Evolutionary conservation across 2,113 vertebrate species (phyloP).

Genomic region (Caracal caracal): DNA sequence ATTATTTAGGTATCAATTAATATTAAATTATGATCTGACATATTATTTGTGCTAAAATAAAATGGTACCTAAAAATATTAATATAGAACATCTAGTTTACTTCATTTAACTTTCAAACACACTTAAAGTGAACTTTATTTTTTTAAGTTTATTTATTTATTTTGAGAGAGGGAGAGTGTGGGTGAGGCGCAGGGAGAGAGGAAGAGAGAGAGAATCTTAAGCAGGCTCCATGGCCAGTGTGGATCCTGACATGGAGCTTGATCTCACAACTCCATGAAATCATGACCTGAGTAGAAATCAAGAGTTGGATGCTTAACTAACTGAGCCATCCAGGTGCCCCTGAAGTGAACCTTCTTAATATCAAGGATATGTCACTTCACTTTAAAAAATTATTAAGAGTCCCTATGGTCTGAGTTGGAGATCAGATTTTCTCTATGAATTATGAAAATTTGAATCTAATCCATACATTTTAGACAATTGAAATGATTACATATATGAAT

Average conservation of each 20-base stretch:
- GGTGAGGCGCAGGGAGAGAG: background rate
- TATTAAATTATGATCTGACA: background rate
- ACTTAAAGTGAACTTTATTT: background rate
- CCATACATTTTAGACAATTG: background rate
- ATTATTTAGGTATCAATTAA: background rate
- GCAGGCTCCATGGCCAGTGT: background rate
- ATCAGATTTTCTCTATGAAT: background rate
- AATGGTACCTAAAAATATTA: background rate
- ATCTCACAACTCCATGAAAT: background rate
- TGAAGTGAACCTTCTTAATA: background rate
- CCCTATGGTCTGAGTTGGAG: background rate
- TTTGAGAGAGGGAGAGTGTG: background rate
- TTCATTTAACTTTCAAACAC: background rate
- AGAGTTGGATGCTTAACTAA: background rate
- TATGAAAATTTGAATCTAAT: slow-evolving; percentile 8
- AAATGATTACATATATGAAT: background rate
- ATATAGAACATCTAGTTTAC: background rate
- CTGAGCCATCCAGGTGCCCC: background rate
- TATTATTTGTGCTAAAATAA: slow-evolving; percentile 1
- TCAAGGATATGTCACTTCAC: background rate
- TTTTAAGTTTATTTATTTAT: background rate
- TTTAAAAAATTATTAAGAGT: background rate
- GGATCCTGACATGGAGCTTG: background rate
- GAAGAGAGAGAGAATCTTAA: background rate
- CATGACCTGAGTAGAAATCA: background rate